Evolutionary conservation across 2,888 invertebrate genomes (phyloP), one percentile per base, ranked within the genome.

Genomic region (Hydrotaea cyrtoneurina): DNA sequence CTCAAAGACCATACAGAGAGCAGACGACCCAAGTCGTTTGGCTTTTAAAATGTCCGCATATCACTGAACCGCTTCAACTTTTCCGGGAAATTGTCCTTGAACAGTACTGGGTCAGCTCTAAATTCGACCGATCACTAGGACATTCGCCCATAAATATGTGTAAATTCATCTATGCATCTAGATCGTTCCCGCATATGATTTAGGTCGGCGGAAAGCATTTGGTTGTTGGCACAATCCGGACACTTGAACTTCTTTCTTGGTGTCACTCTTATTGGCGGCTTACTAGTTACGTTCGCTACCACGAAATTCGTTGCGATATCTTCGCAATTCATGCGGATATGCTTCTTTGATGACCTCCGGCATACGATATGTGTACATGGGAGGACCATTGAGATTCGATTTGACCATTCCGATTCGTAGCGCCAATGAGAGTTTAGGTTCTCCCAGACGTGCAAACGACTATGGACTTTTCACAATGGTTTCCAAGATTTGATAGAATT

Each of bases 231-330:
- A 92, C 98, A 98, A 91, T 98, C 97, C 0, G 98, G 98, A 90
- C 98, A 99, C 91, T 98, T 98, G 93, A 99, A 99, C 91, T 99
- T 99, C 91, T 99, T 98, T 4, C 98, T 94, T 0, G 98, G 98
- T 0, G 98, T 96, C 39, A 98, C 98, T 93, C 97, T 97, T 78
- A 99, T 97, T 0, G 98, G 98, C 0, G 98, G 96, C 93, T 98
- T 98, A 88, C 97, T 96, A 0, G 98, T 98, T 19, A 97, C 93
- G 91, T 98, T 98, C 1, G 98, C 96, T 39, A 99, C 97, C 4
- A 99, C 94, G 93, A 98, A 99, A 93, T 99, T 99, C 98, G 99
- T 98, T 0, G 98, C 98, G 88, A 99, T 98, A 91, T 99, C 98
- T 92, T 99, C 99, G 91, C 98, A 99, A 93, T 99, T 99, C 96